These are phyloP conservation scores for Xiphophorus couchianus DNA, from an alignment of 2,113 vertebrate species.

Conservation along the genomic window DNA sequence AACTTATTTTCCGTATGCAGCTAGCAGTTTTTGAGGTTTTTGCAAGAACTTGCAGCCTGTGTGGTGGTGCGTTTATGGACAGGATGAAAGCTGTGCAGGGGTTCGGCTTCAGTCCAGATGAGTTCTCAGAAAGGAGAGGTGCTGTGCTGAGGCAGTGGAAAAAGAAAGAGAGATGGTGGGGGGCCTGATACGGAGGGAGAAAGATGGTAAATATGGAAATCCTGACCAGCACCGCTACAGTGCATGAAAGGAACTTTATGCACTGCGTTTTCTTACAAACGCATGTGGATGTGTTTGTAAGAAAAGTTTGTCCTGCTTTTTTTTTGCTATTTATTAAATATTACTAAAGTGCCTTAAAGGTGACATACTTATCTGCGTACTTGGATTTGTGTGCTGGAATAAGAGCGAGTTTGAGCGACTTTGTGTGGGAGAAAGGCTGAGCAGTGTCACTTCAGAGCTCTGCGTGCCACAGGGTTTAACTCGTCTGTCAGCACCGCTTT, in stretches of 20 bases:
- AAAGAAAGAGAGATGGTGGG: conserved; percentile 47
- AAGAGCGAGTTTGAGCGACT: not conserved
- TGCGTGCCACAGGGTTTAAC: conserved; percentile 46
- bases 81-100: conserved; percentile 14
- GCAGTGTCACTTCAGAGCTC: conserved; percentile 21
- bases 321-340: not conserved
- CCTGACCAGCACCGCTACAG: conserved; percentile 27
- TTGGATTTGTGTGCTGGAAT: conserved; percentile 5
- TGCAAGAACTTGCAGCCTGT: not conserved
- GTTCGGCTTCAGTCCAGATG: conserved; percentile 52
- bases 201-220: conserved; percentile 47
- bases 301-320: not conserved
- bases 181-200: conserved; percentile 35
- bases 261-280: not conserved
- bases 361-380: not conserved
- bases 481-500: conserved; percentile 48
- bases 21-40: not conserved
- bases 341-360: not conserved
- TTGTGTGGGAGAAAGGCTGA: conserved; percentile 10
- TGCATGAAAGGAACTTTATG: conserved; percentile 29
- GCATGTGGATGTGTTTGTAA: not conserved
- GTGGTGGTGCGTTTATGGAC: conserved; percentile 21
- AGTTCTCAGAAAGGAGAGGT: conserved; percentile 56
- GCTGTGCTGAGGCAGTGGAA: conserved; percentile 52
- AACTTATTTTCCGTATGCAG: not conserved